These are phyloP conservation scores for Macheiramphus alcinus DNA, from an alignment of 2,113 vertebrate genomes.

Conservation along the genomic window DNA sequence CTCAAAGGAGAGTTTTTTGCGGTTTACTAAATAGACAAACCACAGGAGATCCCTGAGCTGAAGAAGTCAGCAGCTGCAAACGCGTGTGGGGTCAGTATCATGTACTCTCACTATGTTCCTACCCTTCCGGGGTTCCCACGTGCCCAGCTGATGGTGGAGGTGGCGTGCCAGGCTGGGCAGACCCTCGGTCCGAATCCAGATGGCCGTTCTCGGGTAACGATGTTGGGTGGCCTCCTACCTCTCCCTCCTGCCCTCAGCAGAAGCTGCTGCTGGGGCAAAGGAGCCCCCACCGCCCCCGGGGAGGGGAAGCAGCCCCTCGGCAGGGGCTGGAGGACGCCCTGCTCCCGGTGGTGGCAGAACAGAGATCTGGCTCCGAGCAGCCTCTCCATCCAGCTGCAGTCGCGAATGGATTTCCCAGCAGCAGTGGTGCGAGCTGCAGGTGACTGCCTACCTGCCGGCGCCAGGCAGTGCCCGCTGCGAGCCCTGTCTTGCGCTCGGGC, in stretches of 20 bases:
- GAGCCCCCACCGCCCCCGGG: no score
- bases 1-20: not conserved
- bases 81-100: accelerated
- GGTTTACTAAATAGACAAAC: not conserved
- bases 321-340: not conserved
- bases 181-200: not conserved
- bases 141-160: not conserved
- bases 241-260: not conserved
- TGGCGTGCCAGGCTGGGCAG: not conserved
- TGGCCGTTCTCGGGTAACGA: not conserved
- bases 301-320: not conserved
- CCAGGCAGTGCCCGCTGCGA: not conserved
- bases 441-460: no score
- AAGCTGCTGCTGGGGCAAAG: not conserved
- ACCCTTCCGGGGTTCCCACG: not conserved
- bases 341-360: not conserved
- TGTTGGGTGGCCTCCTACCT: not conserved
- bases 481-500: not conserved
- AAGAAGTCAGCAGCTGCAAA: not conserved
- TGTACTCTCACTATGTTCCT: no score
- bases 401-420: not conserved
- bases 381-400: not conserved
- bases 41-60: not conserved
- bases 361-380: not conserved
- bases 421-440: not conserved